Evolutionary conservation across 2,113 vertebrate species (phyloP), one percentile per base, ranked within the genome.

Genomic region (Piprites chloris): DNA sequence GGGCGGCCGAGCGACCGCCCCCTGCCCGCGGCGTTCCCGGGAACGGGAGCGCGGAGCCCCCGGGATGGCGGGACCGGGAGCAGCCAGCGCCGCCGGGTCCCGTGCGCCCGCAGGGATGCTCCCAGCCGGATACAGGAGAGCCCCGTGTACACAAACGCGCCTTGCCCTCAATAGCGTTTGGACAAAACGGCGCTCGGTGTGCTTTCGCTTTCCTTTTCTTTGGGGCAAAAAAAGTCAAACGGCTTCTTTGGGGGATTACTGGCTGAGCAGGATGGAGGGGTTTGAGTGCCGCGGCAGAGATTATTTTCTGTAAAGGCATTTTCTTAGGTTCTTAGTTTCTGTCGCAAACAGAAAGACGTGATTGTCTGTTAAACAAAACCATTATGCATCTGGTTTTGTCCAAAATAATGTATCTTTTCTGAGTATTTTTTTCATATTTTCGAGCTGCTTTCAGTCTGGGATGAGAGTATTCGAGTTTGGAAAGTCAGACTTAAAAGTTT

Each of bases 101-200:
- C 7, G 74, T 26, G 21, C 2, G 39, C 56, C 59, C 3, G 4
- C 44, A 1, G 87, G 41, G 81, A 6, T 53, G 66, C 78, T 66
- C 20, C 39, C 33, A 1, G 26, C 44, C 41, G 18, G 23, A 9
- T 12, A 3, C 46, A 1, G 9, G 82, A 86, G 55, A 86, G 55
- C 77, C 28, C n/a, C 4, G 13, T 10, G 73, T 35, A 1, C 9
- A 9, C 72, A 7, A 37, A 28, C 67, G 2, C 44, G 42, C 19
- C 53, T 23, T 2, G 69, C 39, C 33, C 59, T 8, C 62, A 0
- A 0, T 7, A 17, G 13, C 85, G 1, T 26, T 50, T 35, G 6
- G 69, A 7, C 41, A 7, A 18, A 65, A 41, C 73, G 41, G n/a
- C n/a, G 1, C 76, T 85, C 66, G 19, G 0, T 7, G 33, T 65